phyloP scores from a whole-genome alignment of 1,140 invertebrate genomes.

The Tribolium madens region DNA sequence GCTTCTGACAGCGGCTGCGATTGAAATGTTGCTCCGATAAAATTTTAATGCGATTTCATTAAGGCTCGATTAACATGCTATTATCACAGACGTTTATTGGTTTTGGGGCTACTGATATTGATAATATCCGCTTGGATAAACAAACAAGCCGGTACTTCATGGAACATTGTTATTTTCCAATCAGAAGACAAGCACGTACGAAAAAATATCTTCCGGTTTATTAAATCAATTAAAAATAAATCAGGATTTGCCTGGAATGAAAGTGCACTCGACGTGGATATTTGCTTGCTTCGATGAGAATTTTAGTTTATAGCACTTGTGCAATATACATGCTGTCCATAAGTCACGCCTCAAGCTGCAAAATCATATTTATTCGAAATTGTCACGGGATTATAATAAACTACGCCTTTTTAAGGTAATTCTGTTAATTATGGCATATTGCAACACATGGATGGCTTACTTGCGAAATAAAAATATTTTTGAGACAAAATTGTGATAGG shows the following conservation, averaged over 20 bases:
- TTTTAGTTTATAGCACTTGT: not conserved
- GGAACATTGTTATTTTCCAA: slow-evolving; percentile 13
- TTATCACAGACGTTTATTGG: slow-evolving; percentile 15
- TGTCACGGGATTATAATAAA: too few species aligned
- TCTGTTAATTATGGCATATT: too few species aligned
- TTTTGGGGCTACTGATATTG: slow-evolving; percentile 1
- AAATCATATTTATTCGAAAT: not conserved
- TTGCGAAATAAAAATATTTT: too few species aligned
- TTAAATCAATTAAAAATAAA: not conserved
- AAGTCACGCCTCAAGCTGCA: too few species aligned
- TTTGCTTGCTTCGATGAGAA: not conserved
- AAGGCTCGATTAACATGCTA: slow-evolving; percentile 17
- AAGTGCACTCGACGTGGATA: not conserved
- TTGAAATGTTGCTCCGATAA: slow-evolving; percentile 3
- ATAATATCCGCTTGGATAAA: slow-evolving; percentile 4
- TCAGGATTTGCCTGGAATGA: not conserved
- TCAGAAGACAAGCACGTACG: not conserved
- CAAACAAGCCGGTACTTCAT: slow-evolving; percentile 20
- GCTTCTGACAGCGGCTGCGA: not conserved
- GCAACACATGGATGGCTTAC: too few species aligned
- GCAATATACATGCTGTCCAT: too few species aligned
- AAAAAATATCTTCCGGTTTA: not conserved
- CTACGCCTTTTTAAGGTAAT: too few species aligned
- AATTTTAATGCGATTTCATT: slow-evolving; percentile 27
- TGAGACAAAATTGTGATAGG: too few species aligned